Base-by-base conservation (phyloP, 2,113 vertebrate genomes). In the Hylia prasina region DNA sequence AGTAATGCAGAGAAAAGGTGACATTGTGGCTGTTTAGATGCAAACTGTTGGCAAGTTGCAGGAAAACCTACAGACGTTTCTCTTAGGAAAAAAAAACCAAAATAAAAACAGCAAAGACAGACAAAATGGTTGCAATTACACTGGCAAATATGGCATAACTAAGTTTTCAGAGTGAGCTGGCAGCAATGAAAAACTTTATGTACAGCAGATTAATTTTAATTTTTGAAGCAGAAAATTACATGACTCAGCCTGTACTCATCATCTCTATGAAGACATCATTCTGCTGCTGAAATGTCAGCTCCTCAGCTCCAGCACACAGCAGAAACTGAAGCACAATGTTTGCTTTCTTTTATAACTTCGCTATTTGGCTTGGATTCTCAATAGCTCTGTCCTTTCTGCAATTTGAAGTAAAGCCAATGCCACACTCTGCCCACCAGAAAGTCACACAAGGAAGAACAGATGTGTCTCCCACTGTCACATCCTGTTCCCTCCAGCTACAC, bases 181-280 rank as follows among this genome's bases (percentile, higher is more conserved):
- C 50, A 91, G 85, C 68, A 78, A 21, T 33, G 28, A 88, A 70
- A 82, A 94, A 31, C 69, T 60, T 81, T 7, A 81, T 66, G 76
- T 58, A 88, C 58, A 89, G 87, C 78, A 89, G 89, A 94, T 86
- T 94, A 88, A 75, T 93, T 93, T 94, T 93, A 42, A 83, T 93
- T 95, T 95, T 93, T 90, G 54, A 95, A 96, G 92, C 57, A 90
- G 75, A 82, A 75, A 53, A 92, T 91, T 79, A 86, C 76, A 69
- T 93, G 68, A 89, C 93, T 96, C 96, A 95, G 82, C 76, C 90
- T 90, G 87, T 93, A 92, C 79, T 83, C 89, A 94, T 45, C 95
- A 92, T 72, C 90, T 81, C 95, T 79, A 96, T 69, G 93, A 96
- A 96, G 93, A 87, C 81, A 88, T 83, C 65, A 63, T 83, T 96